phyloP scores from a whole-genome alignment of 2,888 invertebrate genomes.

The Drosophila flavopinicola region DNA sequence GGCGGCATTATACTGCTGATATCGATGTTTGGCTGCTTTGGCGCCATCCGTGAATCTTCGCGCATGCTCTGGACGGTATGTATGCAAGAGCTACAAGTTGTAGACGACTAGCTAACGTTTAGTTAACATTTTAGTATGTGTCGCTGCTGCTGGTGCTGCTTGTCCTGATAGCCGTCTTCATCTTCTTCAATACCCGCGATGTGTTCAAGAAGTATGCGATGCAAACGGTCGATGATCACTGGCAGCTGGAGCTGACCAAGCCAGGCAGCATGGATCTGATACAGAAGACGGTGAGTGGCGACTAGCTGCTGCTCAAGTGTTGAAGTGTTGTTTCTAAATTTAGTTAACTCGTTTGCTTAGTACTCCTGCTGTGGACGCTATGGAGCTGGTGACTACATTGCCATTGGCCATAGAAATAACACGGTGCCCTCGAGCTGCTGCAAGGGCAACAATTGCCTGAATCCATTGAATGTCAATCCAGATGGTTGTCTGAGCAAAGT shows the following conservation, averaged over 20 bases:
- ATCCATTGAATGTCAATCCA: constrained; percentile 69
- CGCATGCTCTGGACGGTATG: constrained; percentile 79
- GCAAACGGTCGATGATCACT: constrained; percentile 65
- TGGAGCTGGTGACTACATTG: constrained; percentile 74
- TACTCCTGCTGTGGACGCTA: constrained; percentile 81
- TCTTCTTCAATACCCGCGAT: constrained; percentile 63
- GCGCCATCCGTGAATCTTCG: constrained; percentile 76
- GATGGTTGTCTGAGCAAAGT: constrained; percentile 74
- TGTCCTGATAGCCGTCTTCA: too few relatives aligned
- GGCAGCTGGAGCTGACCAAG: constrained; percentile 66
- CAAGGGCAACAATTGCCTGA: constrained; percentile 74
- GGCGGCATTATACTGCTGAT: constrained; percentile 74
- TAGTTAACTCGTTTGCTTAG: constrained; percentile 33
- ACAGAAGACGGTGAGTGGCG: constrained; percentile 66
- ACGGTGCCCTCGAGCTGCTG: constrained; percentile 77
- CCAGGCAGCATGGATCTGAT: constrained; percentile 76
- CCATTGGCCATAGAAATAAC: constrained; percentile 44
- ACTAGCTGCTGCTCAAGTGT: background rate
- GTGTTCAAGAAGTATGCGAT: constrained; percentile 75
- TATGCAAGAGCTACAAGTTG: background rate
- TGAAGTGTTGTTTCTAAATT: background rate
- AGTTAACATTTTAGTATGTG: too few relatives aligned
- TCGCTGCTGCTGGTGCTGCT: too few relatives aligned
- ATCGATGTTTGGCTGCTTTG: constrained; percentile 78
- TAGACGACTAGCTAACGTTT: constrained; percentile 12